Evolutionary conservation across 2,888 invertebrate species (phyloP), one percentile per base, ranked within the genome.

Genomic region (Troilus luridus): DNA sequence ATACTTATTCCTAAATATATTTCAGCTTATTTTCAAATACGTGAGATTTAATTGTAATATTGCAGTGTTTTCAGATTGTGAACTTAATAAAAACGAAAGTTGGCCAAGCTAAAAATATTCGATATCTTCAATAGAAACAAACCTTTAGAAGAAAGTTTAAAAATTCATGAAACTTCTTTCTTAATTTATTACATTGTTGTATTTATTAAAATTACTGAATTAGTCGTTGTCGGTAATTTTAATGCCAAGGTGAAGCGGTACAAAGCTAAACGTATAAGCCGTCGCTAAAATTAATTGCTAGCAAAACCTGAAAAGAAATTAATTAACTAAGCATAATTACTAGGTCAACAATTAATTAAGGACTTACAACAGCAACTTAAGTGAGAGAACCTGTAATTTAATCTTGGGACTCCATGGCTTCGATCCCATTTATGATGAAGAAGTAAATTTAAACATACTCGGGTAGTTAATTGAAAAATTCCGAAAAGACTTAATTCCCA

Each of bases 391-490:
- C 67, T 67, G 67, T 67, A 67, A 67, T 67, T 27, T 67, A 67
- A 67, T 67, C 67, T 27, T 10, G 10, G 67, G 24, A 24, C 67
- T 14, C 67, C 41, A 41, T 27, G 24, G 64, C n/a, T 24, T 9
- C 10, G n/a, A 9, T n/a, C 24, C 67, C 67, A 67, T 67, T 67
- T 24, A 67, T 67, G 67, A 64, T 21, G 64, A 64, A 21, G 64
- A 67, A 67, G 67, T 67, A 67, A 67, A 67, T 67, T 67, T 67
- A 24, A 67, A 67, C 67, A 67, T 67, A 67, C 67, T 67, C 24
- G 24, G 9, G 24, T 5, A 24, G 67, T 67, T 67, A 67, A 67
- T 67, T 67, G 67, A 24, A 67, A 67, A 67, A 67, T 67, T 24
- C 67, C 67, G 67, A 67, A 67, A 67, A 14, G 24, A 24, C 67